A percentile compares a stretch with the other conserved stretches of the same genome.
Conservation (phyloP, 2,797 vertebrate genomes). For the Falco naumanni region DNA sequence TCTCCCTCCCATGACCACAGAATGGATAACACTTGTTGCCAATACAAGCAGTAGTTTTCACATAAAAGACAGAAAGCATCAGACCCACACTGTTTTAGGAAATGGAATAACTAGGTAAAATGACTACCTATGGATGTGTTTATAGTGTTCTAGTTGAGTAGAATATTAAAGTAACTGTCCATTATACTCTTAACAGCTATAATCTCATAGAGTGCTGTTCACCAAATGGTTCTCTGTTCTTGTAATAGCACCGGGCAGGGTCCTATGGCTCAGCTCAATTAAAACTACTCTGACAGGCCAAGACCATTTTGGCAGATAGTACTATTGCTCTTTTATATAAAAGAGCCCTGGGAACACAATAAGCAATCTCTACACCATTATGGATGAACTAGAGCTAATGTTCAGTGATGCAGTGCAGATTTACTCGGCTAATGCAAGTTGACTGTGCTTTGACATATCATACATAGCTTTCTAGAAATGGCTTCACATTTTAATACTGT, state of each 20-base stretch:
- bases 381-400: conserved; percentile 62
- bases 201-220: conserved; percentile 28
- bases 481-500: not conserved
- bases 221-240: conserved; percentile 22
- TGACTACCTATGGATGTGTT: conserved; percentile 5
- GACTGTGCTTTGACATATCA: conserved; percentile 38
- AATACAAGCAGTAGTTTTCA: not conserved
- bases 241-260: conserved; percentile 1
- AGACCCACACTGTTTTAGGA: not conserved
- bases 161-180: conserved; percentile 54
- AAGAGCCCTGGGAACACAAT: conserved; percentile 60
- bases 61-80: not conserved
- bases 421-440: conserved; percentile 41
- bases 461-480: conserved; percentile 37
- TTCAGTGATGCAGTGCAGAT: conserved; percentile 58
- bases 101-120: conserved; percentile 27
- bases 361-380: conserved; percentile 46
- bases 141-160: conserved; percentile 6
- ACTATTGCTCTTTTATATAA: conserved; percentile 54
- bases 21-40: not conserved
- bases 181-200: conserved; percentile 44
- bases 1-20: not conserved
- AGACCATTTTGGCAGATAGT: conserved; percentile 50
- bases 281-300: conserved; percentile 63
- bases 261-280: conserved; percentile 64